Base-by-base conservation (phyloP, 2,113 vertebrate species). In the Vidua chalybeata region DNA sequence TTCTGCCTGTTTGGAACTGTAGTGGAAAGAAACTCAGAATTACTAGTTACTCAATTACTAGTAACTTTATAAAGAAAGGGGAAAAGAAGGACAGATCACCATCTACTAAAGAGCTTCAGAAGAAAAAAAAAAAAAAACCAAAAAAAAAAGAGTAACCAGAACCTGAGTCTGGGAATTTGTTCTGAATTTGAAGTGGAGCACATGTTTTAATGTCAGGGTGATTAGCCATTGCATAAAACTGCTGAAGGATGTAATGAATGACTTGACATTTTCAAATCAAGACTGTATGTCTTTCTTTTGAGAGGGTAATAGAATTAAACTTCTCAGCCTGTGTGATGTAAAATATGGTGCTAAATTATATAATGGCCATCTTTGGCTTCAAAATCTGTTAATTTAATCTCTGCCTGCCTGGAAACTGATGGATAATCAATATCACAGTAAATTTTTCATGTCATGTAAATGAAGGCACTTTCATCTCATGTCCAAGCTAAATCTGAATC, bases 261-360 rank as follows among this genome's bases (percentile, higher is more conserved):
- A 72, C 94, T 90, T 94, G 94, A 82, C 93, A 93, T 94, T 97
- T 95, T 93, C 89, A 94, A 90, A 81, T 78, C 64, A 90, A 94
- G 94, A 61, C 73, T 87, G 64, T 92, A 89, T 68, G 73, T 89
- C 91, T 94, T 94, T 64, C 83, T 89, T 87, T 51, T 68, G 52
- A 45, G 33, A 63, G 58, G 37, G 45, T 87, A 95, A 94, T 91
- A 79, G 43, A 87, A 95, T 94, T 90, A 91, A 96, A 84, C 27
- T 72, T 77, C 49, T 61, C 45, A 79, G 80, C 12, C 81, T 87
- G 33, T 59, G 39, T 87, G 64, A 87, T 81, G 35, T 87, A 89
- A 92, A 94, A 89, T 91, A 78, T 69, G 11, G 75, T 4, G 13
- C 33, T 92, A 74, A 85, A 88, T 94, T 84, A 66, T 35, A 55